Conservation (phyloP, 2,113 vertebrate species). For the Pungitius pungitius region DNA sequence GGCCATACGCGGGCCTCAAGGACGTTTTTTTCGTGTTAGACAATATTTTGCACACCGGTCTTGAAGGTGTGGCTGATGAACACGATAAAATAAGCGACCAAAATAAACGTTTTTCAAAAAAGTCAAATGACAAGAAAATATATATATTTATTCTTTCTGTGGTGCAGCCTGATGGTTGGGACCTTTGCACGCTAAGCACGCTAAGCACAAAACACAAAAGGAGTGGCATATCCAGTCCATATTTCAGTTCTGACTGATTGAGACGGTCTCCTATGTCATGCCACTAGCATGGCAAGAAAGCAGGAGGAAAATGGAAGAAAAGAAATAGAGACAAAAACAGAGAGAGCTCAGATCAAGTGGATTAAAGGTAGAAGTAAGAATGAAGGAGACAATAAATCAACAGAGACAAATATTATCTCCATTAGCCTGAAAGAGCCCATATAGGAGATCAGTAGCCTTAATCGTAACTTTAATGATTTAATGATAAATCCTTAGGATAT, state of each 20-base stretch:
- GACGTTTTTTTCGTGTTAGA: too few relatives aligned
- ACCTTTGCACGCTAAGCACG: too few relatives aligned
- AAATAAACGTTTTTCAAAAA: too few relatives aligned
- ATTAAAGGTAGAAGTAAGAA: neutral
- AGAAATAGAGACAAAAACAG: neutral
- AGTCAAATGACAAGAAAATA: too few relatives aligned
- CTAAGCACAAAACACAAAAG: neutral
- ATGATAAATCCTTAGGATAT: conserved; percentile 25
- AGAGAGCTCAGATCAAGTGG: conserved; percentile 1
- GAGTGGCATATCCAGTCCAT: neutral
- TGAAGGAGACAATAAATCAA: conserved; percentile 20
- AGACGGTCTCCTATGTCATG: neutral
- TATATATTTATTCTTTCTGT: too few relatives aligned
- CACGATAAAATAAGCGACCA: too few relatives aligned
- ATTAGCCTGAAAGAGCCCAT: conserved; percentile 18
- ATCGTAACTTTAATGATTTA: conserved; percentile 37
- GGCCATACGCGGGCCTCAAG: neutral
- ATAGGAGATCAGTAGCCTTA: conserved; percentile 14
- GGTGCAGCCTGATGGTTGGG: too few relatives aligned
- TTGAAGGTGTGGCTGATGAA: too few relatives aligned
- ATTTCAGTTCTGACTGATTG: neutral
- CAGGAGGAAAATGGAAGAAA: neutral
- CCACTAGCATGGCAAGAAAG: neutral
- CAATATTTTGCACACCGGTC: too few relatives aligned
- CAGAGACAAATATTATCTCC: neutral